These are phyloP conservation scores for Trimorus sp. DNA, from an alignment of 2,888 invertebrate species.

Conservation along the genomic window DNA sequence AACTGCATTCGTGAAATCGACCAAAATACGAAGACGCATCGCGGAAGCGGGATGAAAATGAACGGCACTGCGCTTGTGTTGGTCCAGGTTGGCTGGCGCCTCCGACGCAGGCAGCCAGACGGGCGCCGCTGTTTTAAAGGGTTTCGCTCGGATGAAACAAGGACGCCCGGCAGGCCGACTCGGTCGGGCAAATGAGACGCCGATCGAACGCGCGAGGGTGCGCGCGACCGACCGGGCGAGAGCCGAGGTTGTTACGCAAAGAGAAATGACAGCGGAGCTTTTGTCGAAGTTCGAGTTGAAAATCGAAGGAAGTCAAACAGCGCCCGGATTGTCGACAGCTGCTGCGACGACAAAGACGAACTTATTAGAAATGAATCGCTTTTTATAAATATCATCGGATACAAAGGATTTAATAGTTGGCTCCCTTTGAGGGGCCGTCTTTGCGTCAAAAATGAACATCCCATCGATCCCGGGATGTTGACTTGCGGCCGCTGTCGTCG, in stretches of 20 bases:
- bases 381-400: slow-evolving; percentile 48
- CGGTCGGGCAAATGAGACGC: slow-evolving; percentile 54
- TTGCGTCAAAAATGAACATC: background rate
- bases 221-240: slow-evolving; percentile 19
- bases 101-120: slow-evolving; percentile 80
- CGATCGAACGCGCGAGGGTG: slow-evolving; percentile 48
- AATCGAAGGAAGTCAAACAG: slow-evolving; percentile 69
- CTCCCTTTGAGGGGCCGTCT: slow-evolving; percentile 32
- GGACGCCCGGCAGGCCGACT: slow-evolving; percentile 43
- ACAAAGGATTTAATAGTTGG: slow-evolving; percentile 41
- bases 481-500: slow-evolving; percentile 20
- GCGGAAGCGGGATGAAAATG: slow-evolving; percentile 65
- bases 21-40: slow-evolving; percentile 65
- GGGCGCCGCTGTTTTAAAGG: slow-evolving; percentile 79
- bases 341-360: slow-evolving; percentile 49
- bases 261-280: slow-evolving; percentile 58
- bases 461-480: slow-evolving; percentile 29
- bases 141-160: slow-evolving; percentile 72
- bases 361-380: slow-evolving; percentile 57
- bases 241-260: slow-evolving; percentile 50
- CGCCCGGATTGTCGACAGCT: slow-evolving; percentile 53
- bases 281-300: slow-evolving; percentile 61
- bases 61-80: slow-evolving; percentile 65
- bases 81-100: slow-evolving; percentile 79
- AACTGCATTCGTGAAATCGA: slow-evolving; percentile 65